phyloP scores from a whole-genome alignment of 2,888 invertebrate species.

The Lasioglossum morio region DNA sequence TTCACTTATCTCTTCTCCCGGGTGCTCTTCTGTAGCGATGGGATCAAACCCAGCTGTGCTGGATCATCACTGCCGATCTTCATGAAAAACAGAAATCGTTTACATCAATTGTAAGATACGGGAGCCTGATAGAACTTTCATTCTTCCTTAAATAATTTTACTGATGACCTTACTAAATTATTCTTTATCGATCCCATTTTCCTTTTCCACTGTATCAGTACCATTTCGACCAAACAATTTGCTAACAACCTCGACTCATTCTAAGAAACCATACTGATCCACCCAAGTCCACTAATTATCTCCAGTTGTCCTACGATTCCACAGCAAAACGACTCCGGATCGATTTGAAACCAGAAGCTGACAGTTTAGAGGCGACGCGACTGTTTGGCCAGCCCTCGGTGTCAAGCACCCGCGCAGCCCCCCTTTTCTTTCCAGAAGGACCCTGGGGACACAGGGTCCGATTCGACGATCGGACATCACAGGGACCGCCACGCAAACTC shows the following conservation, averaged over 20 bases:
- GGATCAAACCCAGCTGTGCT: neutral
- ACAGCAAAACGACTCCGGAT: neutral
- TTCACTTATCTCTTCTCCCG: constrained; percentile 22
- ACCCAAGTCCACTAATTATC: no score
- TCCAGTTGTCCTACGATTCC: neutral
- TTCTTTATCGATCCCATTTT: no score
- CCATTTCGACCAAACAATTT: no score
- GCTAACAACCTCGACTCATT: no score
- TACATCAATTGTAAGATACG: no score
- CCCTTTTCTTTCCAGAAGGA: constrained; percentile 40
- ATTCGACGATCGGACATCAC: constrained; percentile 80
- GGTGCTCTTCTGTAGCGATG: neutral
- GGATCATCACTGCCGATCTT: neutral
- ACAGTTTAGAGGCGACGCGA: neutral
- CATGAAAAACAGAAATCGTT: neutral
- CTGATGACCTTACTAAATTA: no score
- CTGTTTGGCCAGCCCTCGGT: constrained; percentile 38
- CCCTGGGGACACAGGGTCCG: constrained; percentile 35
- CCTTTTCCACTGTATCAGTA: no score
- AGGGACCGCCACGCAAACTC: constrained; percentile 84
- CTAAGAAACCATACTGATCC: no score
- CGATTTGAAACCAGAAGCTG: constrained; percentile 24
- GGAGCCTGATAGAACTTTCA: no score
- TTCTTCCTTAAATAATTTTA: no score
- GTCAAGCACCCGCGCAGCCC: constrained; percentile 8